Base-by-base conservation (phyloP, 1,140 invertebrate species). In the Drosophila sp. region DNA sequence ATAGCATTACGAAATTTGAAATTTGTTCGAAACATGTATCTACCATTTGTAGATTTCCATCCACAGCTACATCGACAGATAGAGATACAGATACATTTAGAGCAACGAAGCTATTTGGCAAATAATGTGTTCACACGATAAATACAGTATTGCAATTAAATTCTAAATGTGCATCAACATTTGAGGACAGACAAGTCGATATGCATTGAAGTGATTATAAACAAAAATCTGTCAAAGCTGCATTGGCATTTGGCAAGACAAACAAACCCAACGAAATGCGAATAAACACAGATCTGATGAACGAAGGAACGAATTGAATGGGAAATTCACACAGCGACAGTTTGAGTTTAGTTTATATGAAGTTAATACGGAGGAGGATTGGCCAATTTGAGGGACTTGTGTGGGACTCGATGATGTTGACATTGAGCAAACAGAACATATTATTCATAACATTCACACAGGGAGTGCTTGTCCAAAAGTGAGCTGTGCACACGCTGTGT, bases 401-500 rank as follows among this genome's bases (percentile, higher is more conserved):
- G 13, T 18, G n/a, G 40, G 65, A 25, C 8, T 14, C 46, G 14
- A 43, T 59, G 54, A 77, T 82, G 87, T 87, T 89, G 83, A 72
- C 83, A 87, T 89, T 77, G 78, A 69, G 66, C 83, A 87, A 87
- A 87, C 76, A 87, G 45, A 64, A 58, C 67, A 56, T 76, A 77
- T 76, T 80, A 67, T 72, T 71, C 50, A 67, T 50, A 71, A 56
- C 61, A 45, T 72, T 58, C 69, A 48, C 77, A 62, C 46, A 61
- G 63, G 7, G n/a, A 16, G 32, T 27, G 1, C 61, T 72, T 75
- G 77, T 54, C 71, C 76, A 78, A 78, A 72, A 87, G 75, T 87
- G 78, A 79, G 79, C 76, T 87, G 76, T 78, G 65, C 79, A 83
- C 83, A 89, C 72, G 83, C 83, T 89, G 83, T 34, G 83, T 38